Conservation (phyloP, 2,888 invertebrate genomes). For the Cryptophagus acutangulus region DNA sequence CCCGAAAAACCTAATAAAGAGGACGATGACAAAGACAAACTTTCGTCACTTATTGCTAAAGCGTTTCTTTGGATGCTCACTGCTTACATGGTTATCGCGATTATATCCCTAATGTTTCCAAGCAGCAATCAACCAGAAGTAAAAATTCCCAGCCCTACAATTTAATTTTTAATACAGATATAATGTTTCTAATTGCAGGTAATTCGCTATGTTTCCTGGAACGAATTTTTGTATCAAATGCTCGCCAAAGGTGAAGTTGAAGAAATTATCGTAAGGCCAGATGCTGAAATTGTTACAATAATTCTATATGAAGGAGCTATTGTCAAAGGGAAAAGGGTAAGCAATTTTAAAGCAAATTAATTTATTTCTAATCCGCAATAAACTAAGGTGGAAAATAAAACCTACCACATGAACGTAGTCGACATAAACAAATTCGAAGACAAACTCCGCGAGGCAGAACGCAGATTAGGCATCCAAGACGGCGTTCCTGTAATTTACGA, state of each 20-base stretch:
- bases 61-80: slow-evolving; percentile 76
- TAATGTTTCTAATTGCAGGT: slow-evolving; percentile 44
- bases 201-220: slow-evolving; percentile 86
- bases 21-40: slow-evolving; percentile 64
- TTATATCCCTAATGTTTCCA: slow-evolving; percentile 67
- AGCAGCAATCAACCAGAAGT: slow-evolving; percentile 71
- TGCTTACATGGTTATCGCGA: slow-evolving; percentile 68
- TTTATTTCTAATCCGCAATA: slow-evolving; percentile 8
- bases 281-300: slow-evolving; percentile 79
- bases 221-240: slow-evolving; percentile 94
- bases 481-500: slow-evolving; percentile 83
- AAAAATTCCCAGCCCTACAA: slow-evolving; percentile 23
- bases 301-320: slow-evolving; percentile 80
- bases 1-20: slow-evolving; percentile 45
- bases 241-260: slow-evolving; percentile 91
- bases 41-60: slow-evolving; percentile 68
- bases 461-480: slow-evolving; percentile 71
- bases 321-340: slow-evolving; percentile 71
- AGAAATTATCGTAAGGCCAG: slow-evolving; percentile 78
- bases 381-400: slow-evolving; percentile 57
- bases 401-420: slow-evolving; percentile 80
- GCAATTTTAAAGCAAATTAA: slow-evolving; percentile 2
- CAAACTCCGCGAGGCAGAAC: slow-evolving; percentile 81
- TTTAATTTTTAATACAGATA: neutral
- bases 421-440: slow-evolving; percentile 84